A percentile compares a stretch with the other conserved stretches of the same genome.
These are phyloP conservation scores for Sarcophaga carnaria DNA, from an alignment of 2,888 invertebrate species.

Conservation along the genomic window DNA sequence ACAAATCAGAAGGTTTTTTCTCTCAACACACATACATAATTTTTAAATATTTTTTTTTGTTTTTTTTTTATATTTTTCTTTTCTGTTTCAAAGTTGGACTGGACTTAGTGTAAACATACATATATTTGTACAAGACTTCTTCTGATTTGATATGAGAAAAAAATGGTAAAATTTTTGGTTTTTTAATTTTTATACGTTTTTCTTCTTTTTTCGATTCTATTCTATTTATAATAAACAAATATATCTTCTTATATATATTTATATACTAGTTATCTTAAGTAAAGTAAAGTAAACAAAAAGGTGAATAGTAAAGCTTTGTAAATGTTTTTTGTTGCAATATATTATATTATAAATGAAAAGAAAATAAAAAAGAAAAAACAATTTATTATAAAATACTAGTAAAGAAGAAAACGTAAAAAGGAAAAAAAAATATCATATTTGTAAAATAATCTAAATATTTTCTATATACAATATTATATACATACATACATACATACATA, in stretches of 20 bases:
- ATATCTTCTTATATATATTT: constrained; percentile 27
- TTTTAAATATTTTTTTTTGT: neutral
- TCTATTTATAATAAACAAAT: constrained; percentile 17
- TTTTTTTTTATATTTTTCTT: constrained; percentile 15
- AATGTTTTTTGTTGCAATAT: constrained; percentile 70
- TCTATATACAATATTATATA: constrained; percentile 63
- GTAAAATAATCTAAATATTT: constrained; percentile 67
- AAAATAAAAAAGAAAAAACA: neutral
- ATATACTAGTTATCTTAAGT: constrained; percentile 19
- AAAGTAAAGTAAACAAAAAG: constrained; percentile 39
- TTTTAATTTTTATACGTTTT: constrained; percentile 25
- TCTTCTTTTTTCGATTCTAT: too few relatives aligned
- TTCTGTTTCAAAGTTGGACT: constrained; percentile 7
- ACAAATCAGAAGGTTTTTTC: constrained; percentile 45
- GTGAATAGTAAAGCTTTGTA: constrained; percentile 66
- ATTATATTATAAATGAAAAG: constrained; percentile 27
- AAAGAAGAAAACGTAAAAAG: neutral
- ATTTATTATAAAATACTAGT: neutral
- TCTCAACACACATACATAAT: too few relatives aligned
- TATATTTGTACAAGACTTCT: constrained; percentile 45
- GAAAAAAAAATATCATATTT: constrained; percentile 59
- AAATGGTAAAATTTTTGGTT: neutral
- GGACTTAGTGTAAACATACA: constrained; percentile 25
- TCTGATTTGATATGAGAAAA: constrained; percentile 37
- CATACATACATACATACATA: constrained; percentile 12